Conservation (phyloP, 2,797 vertebrate species). For the Scolopax rusticola region DNA sequence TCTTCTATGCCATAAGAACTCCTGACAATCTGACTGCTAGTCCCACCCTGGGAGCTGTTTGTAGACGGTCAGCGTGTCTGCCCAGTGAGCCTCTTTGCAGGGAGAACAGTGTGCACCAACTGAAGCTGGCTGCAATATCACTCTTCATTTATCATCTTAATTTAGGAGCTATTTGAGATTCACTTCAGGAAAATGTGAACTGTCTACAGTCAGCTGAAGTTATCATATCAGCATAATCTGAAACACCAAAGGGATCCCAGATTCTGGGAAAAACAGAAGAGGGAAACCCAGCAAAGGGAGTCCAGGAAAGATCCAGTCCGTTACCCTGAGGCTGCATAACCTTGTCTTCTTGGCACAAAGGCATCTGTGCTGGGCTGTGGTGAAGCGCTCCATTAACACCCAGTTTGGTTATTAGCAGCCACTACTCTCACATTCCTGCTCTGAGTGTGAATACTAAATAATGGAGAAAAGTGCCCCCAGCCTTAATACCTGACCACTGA, state of each 20-base stretch:
- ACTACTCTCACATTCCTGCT: constrained; percentile 73
- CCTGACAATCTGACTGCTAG: neutral
- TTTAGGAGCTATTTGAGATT: neutral
- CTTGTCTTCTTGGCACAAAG: constrained; percentile 76
- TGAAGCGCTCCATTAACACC: constrained; percentile 75
- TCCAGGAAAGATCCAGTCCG: neutral
- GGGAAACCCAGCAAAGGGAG: neutral
- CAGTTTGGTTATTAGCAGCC: constrained; percentile 68
- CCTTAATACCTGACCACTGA: constrained; percentile 82
- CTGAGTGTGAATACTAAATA: constrained; percentile 76
- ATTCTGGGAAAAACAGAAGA: neutral
- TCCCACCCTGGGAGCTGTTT: neutral
- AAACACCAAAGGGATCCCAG: neutral
- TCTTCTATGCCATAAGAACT: neutral
- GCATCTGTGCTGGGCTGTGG: constrained; percentile 70
- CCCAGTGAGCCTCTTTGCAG: neutral
- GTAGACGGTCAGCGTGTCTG: neutral
- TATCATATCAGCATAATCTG: neutral
- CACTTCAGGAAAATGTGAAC: neutral
- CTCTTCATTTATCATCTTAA: neutral
- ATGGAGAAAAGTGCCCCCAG: constrained; percentile 71
- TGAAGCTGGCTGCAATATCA: neutral
- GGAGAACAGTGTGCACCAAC: neutral
- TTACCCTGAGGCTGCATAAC: constrained; percentile 61
- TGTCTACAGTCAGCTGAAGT: neutral